Evolutionary conservation across 1,140 invertebrate species (phyloP).

Genomic region (Drosophila yakuba): DNA sequence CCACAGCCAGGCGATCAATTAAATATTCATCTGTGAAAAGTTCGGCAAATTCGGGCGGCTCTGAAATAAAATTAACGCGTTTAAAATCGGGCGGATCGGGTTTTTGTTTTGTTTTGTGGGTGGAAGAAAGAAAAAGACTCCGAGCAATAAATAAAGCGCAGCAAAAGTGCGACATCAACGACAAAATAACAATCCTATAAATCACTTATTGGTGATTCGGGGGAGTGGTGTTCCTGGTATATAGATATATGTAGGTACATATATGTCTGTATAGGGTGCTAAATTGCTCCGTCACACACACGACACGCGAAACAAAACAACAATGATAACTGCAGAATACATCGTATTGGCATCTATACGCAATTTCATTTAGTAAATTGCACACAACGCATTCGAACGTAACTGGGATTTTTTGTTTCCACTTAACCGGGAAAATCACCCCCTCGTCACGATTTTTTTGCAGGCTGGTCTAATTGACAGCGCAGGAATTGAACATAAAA

Average conservation of each 20-base stretch:
- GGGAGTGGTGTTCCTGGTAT: conserved; percentile 1
- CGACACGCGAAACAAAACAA: conserved; percentile 43
- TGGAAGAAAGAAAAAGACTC: conserved; percentile 1
- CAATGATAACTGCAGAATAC: conserved; percentile 61
- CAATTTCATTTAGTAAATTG: conserved; percentile 72
- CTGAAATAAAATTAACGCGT: conserved; percentile 75
- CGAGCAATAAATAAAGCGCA: conserved; percentile 73
- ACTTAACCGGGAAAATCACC: background rate
- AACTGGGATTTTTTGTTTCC: conserved; percentile 12
- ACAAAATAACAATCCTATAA: conserved; percentile 82
- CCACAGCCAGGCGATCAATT: conserved; percentile 20
- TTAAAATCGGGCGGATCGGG: conserved; percentile 39
- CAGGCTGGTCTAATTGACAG: conserved; percentile 28
- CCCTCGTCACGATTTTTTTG: background rate
- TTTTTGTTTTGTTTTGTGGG: background rate
- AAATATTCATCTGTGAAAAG: conserved; percentile 33
- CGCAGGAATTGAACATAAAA: conserved; percentile 35
- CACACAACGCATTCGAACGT: conserved; percentile 47
- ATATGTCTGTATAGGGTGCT: conserved; percentile 40
- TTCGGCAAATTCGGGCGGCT: conserved; percentile 23
- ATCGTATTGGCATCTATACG: conserved; percentile 46
- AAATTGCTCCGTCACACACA: conserved; percentile 46
- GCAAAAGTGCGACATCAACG: conserved; percentile 78
- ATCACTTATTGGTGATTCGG: conserved; percentile 65
- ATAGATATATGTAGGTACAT: conserved; percentile 1